These are phyloP conservation scores for Silurus meridionalis DNA, from an alignment of 2,113 vertebrate genomes.

Conservation along the genomic window DNA sequence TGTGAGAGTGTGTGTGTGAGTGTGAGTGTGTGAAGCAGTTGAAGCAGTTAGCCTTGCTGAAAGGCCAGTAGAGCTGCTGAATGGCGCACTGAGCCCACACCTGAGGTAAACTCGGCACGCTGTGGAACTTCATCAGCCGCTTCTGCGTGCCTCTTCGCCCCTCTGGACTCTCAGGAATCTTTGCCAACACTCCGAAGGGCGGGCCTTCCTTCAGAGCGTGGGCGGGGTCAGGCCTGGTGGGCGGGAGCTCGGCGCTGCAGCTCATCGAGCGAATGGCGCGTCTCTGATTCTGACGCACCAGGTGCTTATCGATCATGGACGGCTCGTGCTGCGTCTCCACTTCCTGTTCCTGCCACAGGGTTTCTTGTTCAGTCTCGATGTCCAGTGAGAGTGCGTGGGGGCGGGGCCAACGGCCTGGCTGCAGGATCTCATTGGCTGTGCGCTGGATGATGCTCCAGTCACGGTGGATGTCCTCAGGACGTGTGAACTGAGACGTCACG, in stretches of 20 bases:
- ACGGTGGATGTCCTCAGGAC: slow-evolving; percentile 80
- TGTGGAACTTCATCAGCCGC: slow-evolving; percentile 90
- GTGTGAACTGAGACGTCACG: slow-evolving; percentile 92
- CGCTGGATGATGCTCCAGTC: slow-evolving; percentile 89
- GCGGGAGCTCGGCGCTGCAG: slow-evolving; percentile 80
- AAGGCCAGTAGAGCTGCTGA: slow-evolving; percentile 82
- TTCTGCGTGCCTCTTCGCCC: slow-evolving; percentile 78
- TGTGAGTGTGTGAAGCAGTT: slow-evolving; percentile 53
- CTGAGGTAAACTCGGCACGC: slow-evolving; percentile 86
- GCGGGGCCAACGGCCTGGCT: slow-evolving; percentile 58
- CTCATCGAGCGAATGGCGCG: slow-evolving; percentile 84
- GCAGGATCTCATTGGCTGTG: slow-evolving; percentile 76
- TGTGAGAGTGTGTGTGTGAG: slow-evolving; percentile 30
- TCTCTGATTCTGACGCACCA: slow-evolving; percentile 70
- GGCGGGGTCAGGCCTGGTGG: slow-evolving; percentile 22
- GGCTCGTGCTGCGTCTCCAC: slow-evolving; percentile 62
- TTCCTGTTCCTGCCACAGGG: slow-evolving; percentile 35
- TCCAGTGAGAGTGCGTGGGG: slow-evolving; percentile 9
- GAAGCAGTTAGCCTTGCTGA: slow-evolving; percentile 64
- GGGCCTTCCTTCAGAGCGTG: neutral
- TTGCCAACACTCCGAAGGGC: slow-evolving; percentile 62
- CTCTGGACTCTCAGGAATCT: slow-evolving; percentile 73
- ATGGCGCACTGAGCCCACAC: slow-evolving; percentile 81
- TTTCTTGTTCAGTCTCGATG: neutral
- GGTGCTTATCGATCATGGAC: slow-evolving; percentile 75